These are phyloP conservation scores for Porphyrio hochstetteri DNA, from an alignment of 2,113 vertebrate genomes.

Conservation along the genomic window DNA sequence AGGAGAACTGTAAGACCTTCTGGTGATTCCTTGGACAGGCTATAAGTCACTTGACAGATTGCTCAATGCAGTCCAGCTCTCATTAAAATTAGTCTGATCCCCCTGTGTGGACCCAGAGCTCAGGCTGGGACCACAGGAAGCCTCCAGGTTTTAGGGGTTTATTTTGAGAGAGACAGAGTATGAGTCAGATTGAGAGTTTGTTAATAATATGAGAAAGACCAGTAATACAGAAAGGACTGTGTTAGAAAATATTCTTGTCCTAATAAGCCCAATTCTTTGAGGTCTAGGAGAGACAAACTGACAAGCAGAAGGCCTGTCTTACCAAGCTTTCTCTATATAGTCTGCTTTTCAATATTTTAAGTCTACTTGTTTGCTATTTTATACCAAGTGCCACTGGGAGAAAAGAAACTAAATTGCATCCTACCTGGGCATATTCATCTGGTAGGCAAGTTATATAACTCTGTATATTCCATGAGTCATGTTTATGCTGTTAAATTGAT, in stretches of 20 bases:
- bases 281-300: not conserved
- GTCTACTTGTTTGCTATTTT: not conserved
- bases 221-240: not conserved
- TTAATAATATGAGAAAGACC: not conserved
- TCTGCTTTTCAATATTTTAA: not conserved
- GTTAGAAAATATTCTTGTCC: not conserved
- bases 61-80: conserved; percentile 3
- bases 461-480: not conserved
- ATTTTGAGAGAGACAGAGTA: not conserved
- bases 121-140: not conserved
- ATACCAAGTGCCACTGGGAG: not conserved
- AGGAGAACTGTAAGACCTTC: conserved; percentile 14
- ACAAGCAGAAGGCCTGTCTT: not conserved
- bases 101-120: not conserved
- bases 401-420: not conserved
- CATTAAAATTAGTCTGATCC: conserved; percentile 25
- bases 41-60: conserved; percentile 25
- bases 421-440: not conserved
- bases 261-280: not conserved
- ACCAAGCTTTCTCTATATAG: not conserved
- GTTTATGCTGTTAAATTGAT: not conserved
- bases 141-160: not conserved
- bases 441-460: not conserved
- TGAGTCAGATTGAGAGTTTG: not conserved
- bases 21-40: conserved; percentile 40